A percentile compares a stretch with the other conserved stretches of the same genome.
Conservation (phyloP, 2,888 invertebrate species). For the Oscheius myriophilus region DNA sequence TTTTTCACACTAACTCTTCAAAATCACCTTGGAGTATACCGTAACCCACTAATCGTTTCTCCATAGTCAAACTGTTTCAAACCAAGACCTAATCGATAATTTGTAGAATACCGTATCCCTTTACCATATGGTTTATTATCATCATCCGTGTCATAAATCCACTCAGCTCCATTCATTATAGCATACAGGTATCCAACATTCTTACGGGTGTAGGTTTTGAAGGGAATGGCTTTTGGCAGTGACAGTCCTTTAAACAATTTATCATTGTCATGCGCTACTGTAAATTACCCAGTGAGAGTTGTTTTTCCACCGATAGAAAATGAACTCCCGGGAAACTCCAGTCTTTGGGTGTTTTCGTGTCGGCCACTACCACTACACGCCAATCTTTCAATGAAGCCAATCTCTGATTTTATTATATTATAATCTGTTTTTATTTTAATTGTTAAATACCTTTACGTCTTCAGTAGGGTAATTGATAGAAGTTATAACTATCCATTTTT, state of each 20-base stretch:
- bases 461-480: too few species aligned
- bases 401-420: background rate
- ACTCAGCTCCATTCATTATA: conserved; percentile 32
- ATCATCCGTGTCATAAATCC: conserved; percentile 40
- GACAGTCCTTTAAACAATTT: background rate
- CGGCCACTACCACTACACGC: conserved; percentile 36
- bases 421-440: background rate
- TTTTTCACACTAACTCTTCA: too few species aligned
- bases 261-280: background rate
- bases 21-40: conserved; percentile 7
- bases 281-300: background rate
- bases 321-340: conserved; percentile 33
- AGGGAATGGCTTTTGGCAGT: conserved; percentile 8
- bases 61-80: conserved; percentile 42
- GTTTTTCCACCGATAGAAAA: conserved; percentile 31
- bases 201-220: conserved; percentile 28
- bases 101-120: background rate
- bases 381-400: conserved; percentile 26
- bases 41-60: conserved; percentile 30
- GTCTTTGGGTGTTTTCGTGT: conserved; percentile 35
- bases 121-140: conserved; percentile 32
- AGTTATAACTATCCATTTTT: too few species aligned
- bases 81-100: conserved; percentile 32
- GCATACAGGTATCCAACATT: conserved; percentile 36
- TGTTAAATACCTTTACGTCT: too few species aligned